These are phyloP conservation scores for Bombycilla garrulus DNA, from an alignment of 2,113 vertebrate species.

Conservation along the genomic window DNA sequence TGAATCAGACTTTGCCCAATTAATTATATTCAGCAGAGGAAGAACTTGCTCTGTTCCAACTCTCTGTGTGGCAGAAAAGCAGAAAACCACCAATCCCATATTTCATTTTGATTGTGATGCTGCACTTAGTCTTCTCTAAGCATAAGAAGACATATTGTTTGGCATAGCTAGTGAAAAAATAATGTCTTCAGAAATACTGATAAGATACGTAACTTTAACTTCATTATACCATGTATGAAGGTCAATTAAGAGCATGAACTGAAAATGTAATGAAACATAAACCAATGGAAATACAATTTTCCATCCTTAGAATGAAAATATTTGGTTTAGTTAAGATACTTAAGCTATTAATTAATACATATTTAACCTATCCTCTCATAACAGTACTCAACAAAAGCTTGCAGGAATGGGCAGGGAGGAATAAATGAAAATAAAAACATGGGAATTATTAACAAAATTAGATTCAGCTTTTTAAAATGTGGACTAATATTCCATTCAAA, in stretches of 20 bases:
- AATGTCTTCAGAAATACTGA: not conserved
- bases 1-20: not conserved
- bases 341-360: not conserved
- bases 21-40: not conserved
- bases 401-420: not conserved
- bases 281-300: not conserved
- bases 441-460: not conserved
- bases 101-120: not conserved
- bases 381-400: not conserved
- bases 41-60: not conserved
- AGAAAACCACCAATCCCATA: not conserved
- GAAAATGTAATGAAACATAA: not conserved
- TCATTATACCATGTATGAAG: not conserved
- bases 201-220: not conserved
- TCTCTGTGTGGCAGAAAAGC: not conserved
- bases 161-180: not conserved
- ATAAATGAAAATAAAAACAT: not conserved
- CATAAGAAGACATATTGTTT: not conserved
- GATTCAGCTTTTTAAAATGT: not conserved
- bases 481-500: not conserved
- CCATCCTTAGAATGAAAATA: not conserved
- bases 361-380: not conserved
- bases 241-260: not conserved
- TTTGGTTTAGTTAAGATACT: not conserved
- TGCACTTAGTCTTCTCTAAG: not conserved